Base-by-base conservation (phyloP, 2,113 vertebrate species). In the Ophthalmolycus amberensis region DNA sequence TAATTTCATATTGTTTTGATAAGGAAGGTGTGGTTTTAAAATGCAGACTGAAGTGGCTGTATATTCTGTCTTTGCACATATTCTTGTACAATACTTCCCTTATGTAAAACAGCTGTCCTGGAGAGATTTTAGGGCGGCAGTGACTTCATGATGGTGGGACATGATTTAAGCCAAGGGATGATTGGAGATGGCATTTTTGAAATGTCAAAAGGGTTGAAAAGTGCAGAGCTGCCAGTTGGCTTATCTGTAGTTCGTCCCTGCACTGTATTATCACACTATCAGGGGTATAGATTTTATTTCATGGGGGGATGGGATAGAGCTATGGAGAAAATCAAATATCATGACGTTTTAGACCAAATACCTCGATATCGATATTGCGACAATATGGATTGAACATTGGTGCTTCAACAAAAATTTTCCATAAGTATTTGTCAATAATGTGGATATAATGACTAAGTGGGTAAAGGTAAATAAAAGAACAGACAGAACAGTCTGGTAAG, bases 141-240 rank as follows among this genome's bases (percentile, higher is more conserved):
- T 84, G 76, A 71, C 58, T 69, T 72, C 70, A 38, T 80, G 72
- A 62, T n/a, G 9, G 60, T 77, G 38, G 71, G 73, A 82, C 75
- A 66, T 67, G 67, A 75, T 82, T 84, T 90, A 87, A 84, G 62
- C 77, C 71, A 27, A 77, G 62, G 63, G 70, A 88, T 82, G 87
- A 84, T 64, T 78, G 72, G 67, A 42, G 59, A 63, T 88, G 85
- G 63, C 88, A 85, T 90, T 90, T 89, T 66, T 77, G 22, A 92
- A 91, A 89, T 92, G 90, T 88, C 87, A 89, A 67, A 76, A 88
- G 63, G 74, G 74, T 54, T 89, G 79, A 81, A 72, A 82, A 84
- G 74, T 72, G 73, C 83, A 85, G 46, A 85, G 54, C 73, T 85
- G 74, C 79, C 69, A 85, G 71, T 79, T 81, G 80, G 40, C 66